Conservation (phyloP, 2,888 invertebrate genomes). For the Leptinotarsa juncta region DNA sequence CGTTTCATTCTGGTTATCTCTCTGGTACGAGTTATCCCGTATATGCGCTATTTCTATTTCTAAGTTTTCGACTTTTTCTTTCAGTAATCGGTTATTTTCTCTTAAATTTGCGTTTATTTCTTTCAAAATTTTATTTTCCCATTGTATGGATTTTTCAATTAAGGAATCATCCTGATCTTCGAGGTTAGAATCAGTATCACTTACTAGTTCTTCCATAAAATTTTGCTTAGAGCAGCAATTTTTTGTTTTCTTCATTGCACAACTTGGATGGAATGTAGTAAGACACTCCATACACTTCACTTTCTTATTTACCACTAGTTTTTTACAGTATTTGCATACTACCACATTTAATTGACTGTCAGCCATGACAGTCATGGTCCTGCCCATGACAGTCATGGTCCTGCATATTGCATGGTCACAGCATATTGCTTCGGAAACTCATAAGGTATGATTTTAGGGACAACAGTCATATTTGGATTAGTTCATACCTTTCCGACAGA, state of each 20-base stretch:
- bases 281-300: slow-evolving; percentile 5
- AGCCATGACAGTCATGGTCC: neutral
- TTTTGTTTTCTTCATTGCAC: neutral
- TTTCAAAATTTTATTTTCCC: neutral
- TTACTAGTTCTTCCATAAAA: neutral
- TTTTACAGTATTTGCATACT: neutral
- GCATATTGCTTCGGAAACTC: too few species aligned
- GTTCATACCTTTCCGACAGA: too few species aligned
- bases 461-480: too few species aligned
- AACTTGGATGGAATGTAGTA: neutral
- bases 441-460: too few species aligned
- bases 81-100: too few species aligned
- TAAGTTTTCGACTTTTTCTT: too few species aligned
- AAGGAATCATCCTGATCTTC: neutral
- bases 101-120: too few species aligned
- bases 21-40: too few species aligned
- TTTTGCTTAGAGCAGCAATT: neutral
- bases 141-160: neutral
- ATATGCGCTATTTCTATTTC: too few species aligned
- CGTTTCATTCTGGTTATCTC: too few species aligned
- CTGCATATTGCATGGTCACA: too few species aligned
- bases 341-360: neutral
- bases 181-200: neutral
- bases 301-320: neutral
- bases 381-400: too few species aligned